Base-by-base conservation (phyloP, 1,140 invertebrate species). In the Oedothorax gibbosus region DNA sequence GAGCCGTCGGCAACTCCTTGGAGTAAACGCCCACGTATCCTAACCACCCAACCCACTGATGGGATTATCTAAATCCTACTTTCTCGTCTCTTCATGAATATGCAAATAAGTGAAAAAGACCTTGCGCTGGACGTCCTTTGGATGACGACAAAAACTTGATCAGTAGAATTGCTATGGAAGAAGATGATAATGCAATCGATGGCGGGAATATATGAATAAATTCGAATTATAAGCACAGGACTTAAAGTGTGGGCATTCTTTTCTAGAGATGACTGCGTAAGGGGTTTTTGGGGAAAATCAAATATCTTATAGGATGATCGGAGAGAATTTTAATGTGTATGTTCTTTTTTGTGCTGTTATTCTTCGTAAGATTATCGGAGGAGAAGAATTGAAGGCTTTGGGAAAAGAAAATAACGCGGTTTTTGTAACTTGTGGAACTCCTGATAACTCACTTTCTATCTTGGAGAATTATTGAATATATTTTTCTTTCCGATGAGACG, bases 131-230 rank as follows among this genome's bases (percentile, higher is more conserved):
- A 12, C 35, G 21, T 64, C 35, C 20, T 68, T 21, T 18, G 20
- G 21, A n/a, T 18, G 75, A 77, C 35, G 35, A 64, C 62, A 79
- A 79, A 79, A 79, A 68, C 77, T 53, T 79, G 77, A 79, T 79
- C 51, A 79, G 18, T 54, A 49, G 77, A 79, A 79, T 79, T 68
- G 66, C 64, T 56, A 77, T 77, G 57, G 75, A 56, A 35, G 35
- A 21, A 49, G 64, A 35, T 54, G 75, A 79, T 79, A 79, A 79
- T 79, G 77, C 77, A 68, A 79, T 79, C 77, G 77, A 79, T 79
- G 65, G 50, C 7, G 62, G 64, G 77, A 79, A 79, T 79, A 79
- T 79, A 79, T 79, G 77, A 79, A 79, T 79, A 79, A 79, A 79
- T 79, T 79, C 77, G 77, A 79, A 79, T 79, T 79, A 79, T 79